A percentile compares a stretch with the other conserved stretches of the same genome.
These are phyloP conservation scores for Promerops cafer DNA, from an alignment of 2,113 vertebrate species.

Conservation along the genomic window DNA sequence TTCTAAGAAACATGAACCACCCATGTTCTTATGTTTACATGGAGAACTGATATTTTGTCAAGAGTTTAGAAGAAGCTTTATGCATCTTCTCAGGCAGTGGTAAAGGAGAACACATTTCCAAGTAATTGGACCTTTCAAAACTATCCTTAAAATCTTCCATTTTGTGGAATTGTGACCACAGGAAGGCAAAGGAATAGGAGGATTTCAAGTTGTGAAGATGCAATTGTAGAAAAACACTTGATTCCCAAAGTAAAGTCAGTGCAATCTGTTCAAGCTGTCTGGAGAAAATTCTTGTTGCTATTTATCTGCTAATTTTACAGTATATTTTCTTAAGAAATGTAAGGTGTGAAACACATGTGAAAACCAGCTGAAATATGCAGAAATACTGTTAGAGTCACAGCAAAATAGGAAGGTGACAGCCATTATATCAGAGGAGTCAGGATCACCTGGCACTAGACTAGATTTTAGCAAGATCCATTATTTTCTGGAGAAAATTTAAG, in stretches of 20 bases:
- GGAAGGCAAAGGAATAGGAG: neutral
- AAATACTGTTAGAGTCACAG: neutral
- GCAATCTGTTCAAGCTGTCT: neutral
- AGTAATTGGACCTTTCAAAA: neutral
- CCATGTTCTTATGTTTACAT: neutral
- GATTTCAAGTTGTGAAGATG: neutral
- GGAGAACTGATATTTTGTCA: neutral
- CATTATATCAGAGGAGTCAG: fast-evolving
- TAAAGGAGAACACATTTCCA: neutral
- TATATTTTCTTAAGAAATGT: neutral
- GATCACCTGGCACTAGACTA: fast-evolving
- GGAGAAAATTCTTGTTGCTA: neutral
- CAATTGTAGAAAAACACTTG: neutral
- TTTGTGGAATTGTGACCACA: neutral
- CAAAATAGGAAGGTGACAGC: neutral
- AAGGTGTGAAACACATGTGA: neutral
- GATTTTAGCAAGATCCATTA: fast-evolving
- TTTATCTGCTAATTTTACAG: neutral
- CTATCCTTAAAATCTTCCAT: neutral
- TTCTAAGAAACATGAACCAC: neutral
- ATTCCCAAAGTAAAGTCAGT: neutral
- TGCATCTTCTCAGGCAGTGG: neutral
- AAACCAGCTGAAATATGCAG: neutral
- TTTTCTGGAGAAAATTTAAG: neutral
- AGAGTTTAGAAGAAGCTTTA: neutral